These are phyloP conservation scores for Pimpla rufipes DNA, from an alignment of 2,888 invertebrate genomes.

Conservation along the genomic window DNA sequence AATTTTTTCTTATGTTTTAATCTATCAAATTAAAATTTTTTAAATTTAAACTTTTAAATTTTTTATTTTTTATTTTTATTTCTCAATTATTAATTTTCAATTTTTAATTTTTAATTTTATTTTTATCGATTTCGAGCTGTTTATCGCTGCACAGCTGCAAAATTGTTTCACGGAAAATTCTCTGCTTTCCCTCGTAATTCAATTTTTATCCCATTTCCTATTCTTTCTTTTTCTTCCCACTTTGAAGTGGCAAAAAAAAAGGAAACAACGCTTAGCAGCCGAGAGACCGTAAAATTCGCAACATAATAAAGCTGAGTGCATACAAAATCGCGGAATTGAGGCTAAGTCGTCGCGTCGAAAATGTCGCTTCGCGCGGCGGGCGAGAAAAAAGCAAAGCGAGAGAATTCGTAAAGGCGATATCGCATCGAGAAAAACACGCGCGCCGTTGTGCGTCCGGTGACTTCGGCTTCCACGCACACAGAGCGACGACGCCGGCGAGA, in stretches of 20 bases:
- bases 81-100: no score
- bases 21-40: no score
- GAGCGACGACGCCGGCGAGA: background rate
- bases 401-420: no score
- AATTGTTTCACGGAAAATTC: background rate
- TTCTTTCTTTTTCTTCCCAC: background rate
- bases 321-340: background rate
- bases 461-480: background rate
- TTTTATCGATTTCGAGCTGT: background rate
- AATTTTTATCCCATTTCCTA: background rate
- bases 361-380: background rate
- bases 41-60: no score
- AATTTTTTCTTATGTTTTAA: no score
- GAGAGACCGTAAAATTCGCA: background rate
- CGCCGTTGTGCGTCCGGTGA: background rate
- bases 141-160: slow-evolving; percentile 19
- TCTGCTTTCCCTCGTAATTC: background rate
- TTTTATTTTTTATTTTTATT: no score
- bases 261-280: no score
- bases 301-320: background rate
- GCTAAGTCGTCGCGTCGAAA: background rate
- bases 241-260: no score
- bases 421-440: background rate
- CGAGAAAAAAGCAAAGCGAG: background rate
- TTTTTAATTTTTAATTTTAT: background rate